phyloP scores from a whole-genome alignment of 2,113 vertebrate genomes.

The Asarcornis scutulata region DNA sequence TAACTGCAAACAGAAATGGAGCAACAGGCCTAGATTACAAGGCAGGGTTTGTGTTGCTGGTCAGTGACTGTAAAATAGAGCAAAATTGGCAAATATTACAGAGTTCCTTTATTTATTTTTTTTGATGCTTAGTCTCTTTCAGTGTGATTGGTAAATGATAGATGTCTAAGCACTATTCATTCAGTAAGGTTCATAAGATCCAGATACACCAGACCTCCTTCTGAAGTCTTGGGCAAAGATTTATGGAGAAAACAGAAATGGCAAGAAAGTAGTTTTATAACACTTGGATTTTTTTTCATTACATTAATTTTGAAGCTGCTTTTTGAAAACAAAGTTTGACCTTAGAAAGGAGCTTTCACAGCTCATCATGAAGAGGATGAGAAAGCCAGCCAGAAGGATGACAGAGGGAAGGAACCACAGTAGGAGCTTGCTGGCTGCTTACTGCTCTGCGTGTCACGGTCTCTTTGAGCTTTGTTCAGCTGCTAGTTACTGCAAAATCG shows the following conservation, averaged over 20 bases:
- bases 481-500: background rate
- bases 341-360: background rate
- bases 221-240: background rate
- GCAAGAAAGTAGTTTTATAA: background rate
- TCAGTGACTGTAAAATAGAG: background rate
- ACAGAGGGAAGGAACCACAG: background rate
- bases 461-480: background rate
- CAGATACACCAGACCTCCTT: background rate
- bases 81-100: background rate
- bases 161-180: background rate
- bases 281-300: fast-evolving
- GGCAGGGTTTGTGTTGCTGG: background rate
- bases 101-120: background rate
- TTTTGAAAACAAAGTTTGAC: background rate
- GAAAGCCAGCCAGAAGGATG: background rate
- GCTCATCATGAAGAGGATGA: background rate
- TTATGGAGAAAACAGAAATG: background rate
- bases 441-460: too few species aligned
- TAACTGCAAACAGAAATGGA: background rate
- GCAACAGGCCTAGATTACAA: background rate
- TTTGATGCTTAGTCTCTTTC: background rate
- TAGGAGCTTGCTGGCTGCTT: background rate
- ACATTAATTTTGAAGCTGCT: background rate
- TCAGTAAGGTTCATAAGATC: background rate
- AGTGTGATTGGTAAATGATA: fast-evolving